phyloP scores from a whole-genome alignment of 2,113 vertebrate genomes.

The Montifringilla adamsi region DNA sequence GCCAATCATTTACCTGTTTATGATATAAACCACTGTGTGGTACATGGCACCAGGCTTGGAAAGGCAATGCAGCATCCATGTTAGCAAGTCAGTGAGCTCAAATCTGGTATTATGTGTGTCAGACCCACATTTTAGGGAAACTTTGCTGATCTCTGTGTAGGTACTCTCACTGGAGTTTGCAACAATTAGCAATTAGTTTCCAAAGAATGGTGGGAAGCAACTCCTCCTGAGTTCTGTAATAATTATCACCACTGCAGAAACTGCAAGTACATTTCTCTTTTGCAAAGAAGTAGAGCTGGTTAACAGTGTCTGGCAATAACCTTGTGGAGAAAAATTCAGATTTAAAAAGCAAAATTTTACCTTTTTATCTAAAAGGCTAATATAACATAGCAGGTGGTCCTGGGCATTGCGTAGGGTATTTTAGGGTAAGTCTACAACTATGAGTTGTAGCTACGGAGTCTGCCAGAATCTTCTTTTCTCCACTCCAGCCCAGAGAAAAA shows the following conservation, averaged over 20 bases:
- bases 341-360: neutral
- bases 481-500: neutral
- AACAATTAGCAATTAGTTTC: neutral
- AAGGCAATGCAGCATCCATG: neutral
- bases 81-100: neutral
- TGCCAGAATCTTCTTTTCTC: neutral
- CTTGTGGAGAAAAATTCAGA: neutral
- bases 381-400: neutral
- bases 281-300: neutral
- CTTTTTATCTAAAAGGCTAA: neutral
- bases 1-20: neutral
- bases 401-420: neutral
- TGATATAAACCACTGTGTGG: neutral
- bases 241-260: neutral
- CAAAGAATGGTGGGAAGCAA: neutral
- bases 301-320: neutral
- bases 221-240: neutral
- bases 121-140: neutral
- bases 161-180: neutral
- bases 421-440: neutral
- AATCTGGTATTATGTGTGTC: neutral
- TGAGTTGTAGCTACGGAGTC: neutral
- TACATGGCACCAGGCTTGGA: neutral
- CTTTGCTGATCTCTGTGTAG: neutral
- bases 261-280: neutral